Evolutionary conservation across 30 jellyfish, hydroid and myxozoan genomes (phyloP), one percentile per base, ranked within the genome.

Genomic region (Cassiopea xamachana): DNA sequence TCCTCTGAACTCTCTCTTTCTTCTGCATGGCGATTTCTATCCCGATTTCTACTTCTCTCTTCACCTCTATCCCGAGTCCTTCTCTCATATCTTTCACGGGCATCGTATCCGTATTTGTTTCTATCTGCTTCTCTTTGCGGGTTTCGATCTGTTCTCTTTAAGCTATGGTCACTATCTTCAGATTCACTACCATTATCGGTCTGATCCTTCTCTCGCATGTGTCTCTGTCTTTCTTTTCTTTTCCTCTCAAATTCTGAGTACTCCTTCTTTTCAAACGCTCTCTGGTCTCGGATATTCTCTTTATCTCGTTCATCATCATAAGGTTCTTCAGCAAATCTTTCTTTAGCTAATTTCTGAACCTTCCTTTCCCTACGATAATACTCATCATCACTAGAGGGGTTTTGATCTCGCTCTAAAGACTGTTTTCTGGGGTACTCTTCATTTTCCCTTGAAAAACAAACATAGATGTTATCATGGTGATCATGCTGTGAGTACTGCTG

Each of bases 11-110:
- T 79, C 15, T 50, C 70, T 51, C 79, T 19, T n/a, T 75, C 50
- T 39, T 59, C 77, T 62, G 82, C 78, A 46, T 61, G 43, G 47
- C 78, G 47, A 1, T 75, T 77, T 9, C 59, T 59, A n/a, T 51
- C 83, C 5, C 67, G 39, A 4, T 73, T 43, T 78, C 86, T 79
- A 44, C 77, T 47, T 19, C 81, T 58, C 68, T 60, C 91, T 69
- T 70, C 48, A 2, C 69, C 72, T 50, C 94, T 47, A 17, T 75
- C 86, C 19, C 84, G 39, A 27, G 39, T 27, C 39, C 39, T 27
- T 27, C 39, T 27, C 39, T 27, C 48, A 17, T 86, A 64, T 76
- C 77, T 75, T 62, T 48, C 80, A 60, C 93, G 75, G 89, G 62
- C 84, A 45, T 89, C 48, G 48, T 43, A 17, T 10, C 84, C 15